Base-by-base conservation (phyloP, 2,113 vertebrate genomes). In the Phainopepla nitens region DNA sequence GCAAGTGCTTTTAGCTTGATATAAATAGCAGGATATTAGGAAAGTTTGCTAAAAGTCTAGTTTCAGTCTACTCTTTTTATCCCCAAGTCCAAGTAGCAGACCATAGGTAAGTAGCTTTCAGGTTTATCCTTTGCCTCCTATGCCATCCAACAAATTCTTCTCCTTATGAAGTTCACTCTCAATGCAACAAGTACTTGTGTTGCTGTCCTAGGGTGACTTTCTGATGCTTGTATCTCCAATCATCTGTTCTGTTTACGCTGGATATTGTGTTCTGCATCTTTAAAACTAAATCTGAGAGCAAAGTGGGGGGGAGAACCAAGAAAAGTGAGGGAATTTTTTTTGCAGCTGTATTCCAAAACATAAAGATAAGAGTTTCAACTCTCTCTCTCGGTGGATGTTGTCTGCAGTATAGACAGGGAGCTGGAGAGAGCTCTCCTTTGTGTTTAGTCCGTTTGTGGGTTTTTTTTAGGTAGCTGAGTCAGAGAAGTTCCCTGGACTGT, bases 321-420 rank as follows among this genome's bases (percentile, higher is more conserved):
- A 35, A 44, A 35, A 44, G 17, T 1, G 1, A 14, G 23, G 7
- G 11, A 14, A 44, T 28, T 65, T 35, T 39, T 41, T 54, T 64
- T 6, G 0, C 0, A 0, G 13, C 4, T 53, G 5, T 64, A 29
- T 44, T 53, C 5, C 53, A 44, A 65, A 64, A 29, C 22, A 36
- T 1, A 41, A 18, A 28, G 49, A 29, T 35, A 42, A 42, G 36
- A 12, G 12, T 31, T 79, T 64, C 24, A 44, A 23, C 18, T 41
- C 13, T n/a, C 35, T 21, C 19, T 61, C 36, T 41, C 5, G 0
- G 15, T 53, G 12, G 0, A 0, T 44, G 31, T 23, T 44, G 8
- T 64, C 47, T 79, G 24, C 19, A 53, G 24, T 11, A 44, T 1
- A 2, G 49, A 35, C 29, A 28, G n/a, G 17, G 17, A 39, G 24